Evolutionary conservation across 2,797 vertebrate genomes (phyloP), one percentile per base, ranked within the genome.

Genomic region (Hypotaenidia okinawae): DNA sequence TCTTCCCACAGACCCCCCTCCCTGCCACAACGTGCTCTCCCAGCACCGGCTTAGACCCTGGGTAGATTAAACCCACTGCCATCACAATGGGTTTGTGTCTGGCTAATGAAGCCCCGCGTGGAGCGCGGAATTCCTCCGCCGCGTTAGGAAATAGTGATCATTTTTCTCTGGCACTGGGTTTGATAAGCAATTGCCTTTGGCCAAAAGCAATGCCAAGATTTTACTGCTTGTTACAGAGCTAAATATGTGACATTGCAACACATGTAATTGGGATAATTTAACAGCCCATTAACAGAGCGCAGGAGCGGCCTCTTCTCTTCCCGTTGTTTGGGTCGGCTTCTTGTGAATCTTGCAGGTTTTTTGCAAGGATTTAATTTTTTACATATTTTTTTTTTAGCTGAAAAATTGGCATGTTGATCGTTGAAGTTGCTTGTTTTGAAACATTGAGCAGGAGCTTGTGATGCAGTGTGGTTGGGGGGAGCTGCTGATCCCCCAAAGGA

Each of bases 151-250:
- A 96, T 94, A 35, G 92, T 92, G 58, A 84, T 85, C 89, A 81
- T 95, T 94, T 86, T 93, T 86, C 82, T 83, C 37, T 91, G 91
- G 95, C 80, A 10, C 83, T 2, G 74, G 4, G 6, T 21, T 86
- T 89, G 91, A 96, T 95, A 95, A 93, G 95, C 88, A 52, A 68
- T 87, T 84, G 94, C 93, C 92, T 86, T 88, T 57, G 79, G 96
- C 96, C 92, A 70, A 75, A 61, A 89, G 86, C 62, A 7, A 15
- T 86, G 94, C 95, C 96, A 96, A 79, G 76, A 77, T 86, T 90
- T 90, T 73, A 54, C 55, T 82, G 84, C 94, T 94, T 91, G 93
- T 87, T 78, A 87, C 1, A 0, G 94, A 96, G 91, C 78, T 95
- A 89, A 96, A 92, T 64, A 91, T 75, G 92, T 81, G 91, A 93